Percentiles rank a stretch among this genome's conserved stretches.
phyloP scores from a whole-genome alignment of 2,888 invertebrate genomes.

The Sarcophaga rosellei region DNA sequence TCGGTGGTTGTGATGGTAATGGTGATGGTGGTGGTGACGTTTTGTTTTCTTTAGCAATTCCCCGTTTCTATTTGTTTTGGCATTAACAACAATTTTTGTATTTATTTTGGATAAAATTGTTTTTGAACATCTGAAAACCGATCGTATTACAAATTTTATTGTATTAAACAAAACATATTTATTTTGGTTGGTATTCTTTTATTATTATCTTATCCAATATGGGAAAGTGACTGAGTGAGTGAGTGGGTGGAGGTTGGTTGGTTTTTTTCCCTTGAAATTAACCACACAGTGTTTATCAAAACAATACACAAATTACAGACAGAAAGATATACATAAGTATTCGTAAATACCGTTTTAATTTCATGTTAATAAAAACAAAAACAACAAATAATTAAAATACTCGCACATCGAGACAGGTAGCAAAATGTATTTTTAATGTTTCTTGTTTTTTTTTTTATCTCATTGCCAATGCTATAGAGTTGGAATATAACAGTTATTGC shows the following conservation, averaged over 20 bases:
- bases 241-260: conserved; percentile 6
- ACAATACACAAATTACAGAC: not conserved
- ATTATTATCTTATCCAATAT: conserved; percentile 32
- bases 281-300: not conserved
- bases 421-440: not conserved
- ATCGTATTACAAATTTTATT: conserved; percentile 43
- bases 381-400: not conserved
- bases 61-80: conserved; percentile 34
- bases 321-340: not conserved
- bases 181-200: not conserved
- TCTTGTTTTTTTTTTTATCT: not conserved
- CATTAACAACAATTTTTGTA: conserved; percentile 14
- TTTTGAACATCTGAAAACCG: conserved; percentile 12
- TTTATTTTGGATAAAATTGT: conserved; percentile 30
- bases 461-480: no score
- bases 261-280: conserved; percentile 10
- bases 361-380: not conserved
- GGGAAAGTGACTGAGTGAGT: not conserved
- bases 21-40: not conserved
- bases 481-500: no score
- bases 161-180: conserved; percentile 21
- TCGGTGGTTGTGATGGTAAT: not conserved
- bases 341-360: no score
- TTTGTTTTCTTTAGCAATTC: conserved; percentile 22
- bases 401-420: not conserved